Evolutionary conservation across 2,797 vertebrate genomes (phyloP), one percentile per base, ranked within the genome.

Genomic region (Mus spretus): DNA sequence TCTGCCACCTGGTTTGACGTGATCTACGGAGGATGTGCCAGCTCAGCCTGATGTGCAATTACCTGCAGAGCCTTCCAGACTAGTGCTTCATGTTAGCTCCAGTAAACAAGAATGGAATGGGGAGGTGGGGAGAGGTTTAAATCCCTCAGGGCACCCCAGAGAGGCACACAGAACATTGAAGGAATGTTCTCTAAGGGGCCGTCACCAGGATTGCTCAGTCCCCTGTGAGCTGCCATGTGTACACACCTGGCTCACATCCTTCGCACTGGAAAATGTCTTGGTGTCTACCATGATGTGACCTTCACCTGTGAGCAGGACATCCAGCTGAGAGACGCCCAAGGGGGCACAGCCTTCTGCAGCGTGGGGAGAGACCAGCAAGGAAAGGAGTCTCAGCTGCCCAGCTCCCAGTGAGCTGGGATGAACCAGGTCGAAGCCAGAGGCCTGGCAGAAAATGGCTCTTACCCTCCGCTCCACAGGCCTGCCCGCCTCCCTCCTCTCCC

Each of bases 301-400:
- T 59, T 99, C 99, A 22, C 96, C 74, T 47, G 99, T 99, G 98
- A 98, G 98, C 97, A 74, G 97, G 97, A 98, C 93, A 75, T 97
- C 98, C 74, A 98, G 98, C 63, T 98, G 96, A 91, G 97, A 98
- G 9, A 97, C 98, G 1, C 87, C 96, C 90, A 99, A 83, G 63
- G 98, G 98, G 4, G 96, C 47, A 57, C 99, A 99, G 78, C 99
- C 99, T 97, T 99, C 99, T 99, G 97, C 31, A 93, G 37, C 14
- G 47, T 37, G 74, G 72, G 31, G 75, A 97, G 75, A 98, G 28
- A 78, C 31, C 61, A 0, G 70, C 17, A 61, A 47, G 61, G 28
- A 87, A 82, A 84, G 78, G 70, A 14, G 0, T 10, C 44, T 63
- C n/a, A 15, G 24, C 17, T 31, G 28, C 50, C 61, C 47, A 24